phyloP scores from a whole-genome alignment of 2,888 invertebrate species.

The Meiosimyza decipiens region DNA sequence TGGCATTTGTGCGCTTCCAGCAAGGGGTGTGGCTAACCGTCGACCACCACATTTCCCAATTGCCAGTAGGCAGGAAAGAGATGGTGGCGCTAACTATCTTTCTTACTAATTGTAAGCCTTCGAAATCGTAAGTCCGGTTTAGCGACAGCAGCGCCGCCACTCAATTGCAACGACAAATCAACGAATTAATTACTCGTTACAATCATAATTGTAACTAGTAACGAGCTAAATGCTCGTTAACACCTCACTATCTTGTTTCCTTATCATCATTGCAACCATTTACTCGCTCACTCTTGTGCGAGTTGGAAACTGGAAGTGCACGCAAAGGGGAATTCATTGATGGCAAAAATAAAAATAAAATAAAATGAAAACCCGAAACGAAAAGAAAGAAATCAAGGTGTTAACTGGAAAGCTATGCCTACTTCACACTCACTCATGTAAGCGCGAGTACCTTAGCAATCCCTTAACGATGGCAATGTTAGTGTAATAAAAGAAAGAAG shows the following conservation, averaged over 20 bases:
- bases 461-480: no score
- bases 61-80: no score
- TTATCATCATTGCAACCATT: neutral
- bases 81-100: no score
- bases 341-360: no score
- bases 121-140: slow-evolving; percentile 11
- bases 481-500: no score
- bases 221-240: slow-evolving; percentile 30
- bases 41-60: no score
- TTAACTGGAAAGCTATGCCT: no score
- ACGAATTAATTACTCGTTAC: slow-evolving; percentile 45
- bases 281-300: neutral
- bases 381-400: no score
- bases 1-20: slow-evolving; percentile 5
- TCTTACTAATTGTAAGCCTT: neutral
- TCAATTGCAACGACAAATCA: slow-evolving; percentile 29
- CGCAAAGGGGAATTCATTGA: slow-evolving; percentile 7
- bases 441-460: no score
- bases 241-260: slow-evolving; percentile 38
- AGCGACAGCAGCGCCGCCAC: slow-evolving; percentile 46
- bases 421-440: no score
- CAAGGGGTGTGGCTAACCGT: neutral
- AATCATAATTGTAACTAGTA: slow-evolving; percentile 29
- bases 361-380: no score
- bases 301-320: neutral